phyloP scores from a whole-genome alignment of 2,113 vertebrate species.

The Pollachius pollachius region DNA sequence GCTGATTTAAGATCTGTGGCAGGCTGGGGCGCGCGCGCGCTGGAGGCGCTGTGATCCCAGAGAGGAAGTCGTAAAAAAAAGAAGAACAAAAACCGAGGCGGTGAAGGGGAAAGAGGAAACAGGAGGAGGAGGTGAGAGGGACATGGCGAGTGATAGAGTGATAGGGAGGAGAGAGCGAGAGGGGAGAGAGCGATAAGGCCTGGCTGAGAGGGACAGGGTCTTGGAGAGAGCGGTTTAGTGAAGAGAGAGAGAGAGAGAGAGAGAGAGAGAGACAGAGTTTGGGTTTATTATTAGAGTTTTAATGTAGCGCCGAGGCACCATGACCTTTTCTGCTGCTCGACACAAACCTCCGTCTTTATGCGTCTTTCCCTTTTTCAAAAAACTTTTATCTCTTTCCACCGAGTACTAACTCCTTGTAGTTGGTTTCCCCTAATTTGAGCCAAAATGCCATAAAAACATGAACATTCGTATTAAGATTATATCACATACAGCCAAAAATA shows the following conservation, averaged over 20 bases:
- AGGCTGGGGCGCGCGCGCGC: conserved; percentile 70
- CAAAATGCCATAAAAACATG: conserved; percentile 63
- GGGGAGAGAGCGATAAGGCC: background rate
- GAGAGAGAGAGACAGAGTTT: conserved; percentile 19
- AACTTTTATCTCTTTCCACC: conserved; percentile 62
- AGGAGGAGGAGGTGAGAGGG: background rate
- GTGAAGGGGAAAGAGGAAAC: conserved; percentile 57
- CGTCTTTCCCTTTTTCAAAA: conserved; percentile 55
- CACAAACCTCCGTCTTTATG: conserved; percentile 30
- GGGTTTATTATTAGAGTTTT: conserved; percentile 41
- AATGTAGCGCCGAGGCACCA: conserved; percentile 21
- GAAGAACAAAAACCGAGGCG: conserved; percentile 60
- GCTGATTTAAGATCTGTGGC: conserved; percentile 79
- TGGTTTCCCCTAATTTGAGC: conserved; percentile 70
- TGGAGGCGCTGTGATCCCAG: conserved; percentile 69
- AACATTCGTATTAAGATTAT: conserved; percentile 39
- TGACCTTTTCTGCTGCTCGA: conserved; percentile 42
- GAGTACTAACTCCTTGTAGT: conserved; percentile 60
- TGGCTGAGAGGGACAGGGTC: background rate
- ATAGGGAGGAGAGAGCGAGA: conserved; percentile 33
- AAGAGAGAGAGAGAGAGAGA: background rate
- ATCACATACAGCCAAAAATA: background rate
- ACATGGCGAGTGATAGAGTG: conserved; percentile 50
- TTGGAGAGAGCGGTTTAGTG: background rate
- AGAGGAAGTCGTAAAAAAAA: conserved; percentile 76